Evolutionary conservation across 2,797 vertebrate genomes (phyloP).

Genomic region (Parauchenoglanis punctatus): DNA sequence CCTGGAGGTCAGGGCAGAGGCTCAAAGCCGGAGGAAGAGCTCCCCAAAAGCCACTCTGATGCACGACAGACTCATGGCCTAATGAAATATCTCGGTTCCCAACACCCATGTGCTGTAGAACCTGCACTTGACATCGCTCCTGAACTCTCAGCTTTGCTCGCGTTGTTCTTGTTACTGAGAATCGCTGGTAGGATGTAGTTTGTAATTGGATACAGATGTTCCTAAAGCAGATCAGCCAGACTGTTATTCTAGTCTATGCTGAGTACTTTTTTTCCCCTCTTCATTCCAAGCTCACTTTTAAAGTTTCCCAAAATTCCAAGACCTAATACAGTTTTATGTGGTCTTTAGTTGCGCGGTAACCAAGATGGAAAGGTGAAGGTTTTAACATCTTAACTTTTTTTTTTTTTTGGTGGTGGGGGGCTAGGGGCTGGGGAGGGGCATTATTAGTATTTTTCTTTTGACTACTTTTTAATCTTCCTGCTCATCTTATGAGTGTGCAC

Average conservation of each 20-base stretch:
- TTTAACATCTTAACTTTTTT: slow-evolving; percentile 29
- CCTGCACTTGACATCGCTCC: slow-evolving; percentile 78
- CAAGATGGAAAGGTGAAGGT: slow-evolving; percentile 51
- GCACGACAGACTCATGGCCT: slow-evolving; percentile 57
- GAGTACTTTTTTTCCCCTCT: slow-evolving; percentile 71
- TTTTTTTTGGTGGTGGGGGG: too few relatives aligned
- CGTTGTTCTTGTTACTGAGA: slow-evolving; percentile 79
- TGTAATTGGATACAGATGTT: slow-evolving; percentile 97
- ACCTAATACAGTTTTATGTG: slow-evolving; percentile 80
- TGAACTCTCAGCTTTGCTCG: slow-evolving; percentile 76
- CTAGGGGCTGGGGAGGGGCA: neutral
- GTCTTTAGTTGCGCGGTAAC: slow-evolving; percentile 50
- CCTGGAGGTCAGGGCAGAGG: slow-evolving; percentile 1
- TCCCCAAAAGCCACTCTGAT: slow-evolving; percentile 39
- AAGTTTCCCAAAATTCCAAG: slow-evolving; percentile 85
- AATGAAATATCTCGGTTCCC: slow-evolving; percentile 73
- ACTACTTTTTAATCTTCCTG: neutral
- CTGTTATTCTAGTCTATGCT: slow-evolving; percentile 97
- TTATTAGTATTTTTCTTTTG: neutral
- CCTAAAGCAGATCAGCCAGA: slow-evolving; percentile 80
- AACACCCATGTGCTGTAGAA: slow-evolving; percentile 63
- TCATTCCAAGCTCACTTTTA: slow-evolving; percentile 84
- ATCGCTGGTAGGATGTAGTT: slow-evolving; percentile 85
- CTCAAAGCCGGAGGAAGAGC: slow-evolving; percentile 31
- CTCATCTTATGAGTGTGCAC: neutral